Evolutionary conservation across 2,888 invertebrate species (phyloP).

Genomic region (Sussaba pulchella): DNA sequence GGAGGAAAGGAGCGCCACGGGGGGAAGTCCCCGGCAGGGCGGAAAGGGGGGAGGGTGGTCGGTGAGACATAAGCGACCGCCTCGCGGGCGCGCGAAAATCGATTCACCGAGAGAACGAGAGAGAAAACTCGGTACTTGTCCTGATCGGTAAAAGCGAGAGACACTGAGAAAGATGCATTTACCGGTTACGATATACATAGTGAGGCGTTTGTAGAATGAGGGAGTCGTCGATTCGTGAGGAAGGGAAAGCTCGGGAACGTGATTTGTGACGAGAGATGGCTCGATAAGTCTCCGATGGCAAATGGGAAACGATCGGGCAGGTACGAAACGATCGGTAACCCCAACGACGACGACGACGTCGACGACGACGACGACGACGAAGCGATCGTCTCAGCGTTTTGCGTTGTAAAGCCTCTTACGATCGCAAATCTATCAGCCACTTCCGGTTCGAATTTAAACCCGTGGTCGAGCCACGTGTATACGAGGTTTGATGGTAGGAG

Average conservation of each 20-base stretch:
- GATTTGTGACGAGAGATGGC: conserved; percentile 52
- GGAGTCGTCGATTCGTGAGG: conserved; percentile 8
- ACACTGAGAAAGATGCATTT: conserved; percentile 26
- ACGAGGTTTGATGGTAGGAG: conserved; percentile 27
- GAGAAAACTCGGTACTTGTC: too few species aligned
- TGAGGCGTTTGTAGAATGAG: background rate
- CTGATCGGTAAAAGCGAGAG: conserved; percentile 49
- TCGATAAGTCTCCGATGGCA: conserved; percentile 54
- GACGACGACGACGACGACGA: conserved; percentile 31
- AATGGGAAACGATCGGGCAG: conserved; percentile 53
- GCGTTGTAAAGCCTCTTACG: conserved; percentile 46
- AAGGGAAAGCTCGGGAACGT: conserved; percentile 30
- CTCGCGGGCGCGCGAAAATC: conserved; percentile 37
- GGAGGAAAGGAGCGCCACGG: too few species aligned
- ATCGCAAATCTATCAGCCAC: conserved; percentile 53
- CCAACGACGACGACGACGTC: conserved; percentile 26
- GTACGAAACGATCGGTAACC: conserved; percentile 18
- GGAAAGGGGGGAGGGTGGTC: too few species aligned
- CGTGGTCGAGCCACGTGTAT: background rate
- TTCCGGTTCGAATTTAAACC: conserved; percentile 44
- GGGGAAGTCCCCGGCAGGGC: too few species aligned
- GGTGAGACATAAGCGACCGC: conserved; percentile 26
- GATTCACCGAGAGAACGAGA: conserved; percentile 14
- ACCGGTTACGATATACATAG: too few species aligned
- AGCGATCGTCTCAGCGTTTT: conserved; percentile 24